Conservation (phyloP, 2,888 invertebrate genomes). For the Carterocephalus palaemon region DNA sequence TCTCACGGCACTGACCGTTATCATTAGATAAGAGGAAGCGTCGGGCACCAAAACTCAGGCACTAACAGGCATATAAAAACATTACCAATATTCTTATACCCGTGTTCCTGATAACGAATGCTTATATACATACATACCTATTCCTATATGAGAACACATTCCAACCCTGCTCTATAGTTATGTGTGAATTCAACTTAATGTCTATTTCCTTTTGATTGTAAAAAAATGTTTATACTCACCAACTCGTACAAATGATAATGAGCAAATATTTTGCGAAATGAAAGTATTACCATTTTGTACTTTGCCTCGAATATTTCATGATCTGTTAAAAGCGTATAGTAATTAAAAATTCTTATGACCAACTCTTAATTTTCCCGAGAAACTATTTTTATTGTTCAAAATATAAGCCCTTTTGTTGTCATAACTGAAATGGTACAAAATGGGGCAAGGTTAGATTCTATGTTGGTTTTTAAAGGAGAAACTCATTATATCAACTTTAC, state of each 20-base stretch:
- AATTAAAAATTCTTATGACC: constrained; percentile 18
- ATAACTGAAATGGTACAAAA: constrained; percentile 38
- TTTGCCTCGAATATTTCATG: constrained; percentile 3
- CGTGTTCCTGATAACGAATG: too few relatives aligned
- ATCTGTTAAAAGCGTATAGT: constrained; percentile 7
- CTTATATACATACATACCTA: too few relatives aligned
- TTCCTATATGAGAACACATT: too few relatives aligned
- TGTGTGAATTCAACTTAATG: too few relatives aligned
- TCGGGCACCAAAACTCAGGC: constrained; percentile 44
- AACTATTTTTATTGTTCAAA: constrained; percentile 18
- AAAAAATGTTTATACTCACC: not conserved
- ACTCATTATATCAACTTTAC: constrained; percentile 50
- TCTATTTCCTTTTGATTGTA: not conserved
- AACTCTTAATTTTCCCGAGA: constrained; percentile 15
- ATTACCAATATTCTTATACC: too few relatives aligned
- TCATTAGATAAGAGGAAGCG: constrained; percentile 53
- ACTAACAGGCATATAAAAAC: constrained; percentile 50
- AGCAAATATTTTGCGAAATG: too few relatives aligned
- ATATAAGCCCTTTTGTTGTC: constrained; percentile 28
- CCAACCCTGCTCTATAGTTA: too few relatives aligned
- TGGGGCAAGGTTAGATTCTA: constrained; percentile 49
- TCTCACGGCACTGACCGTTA: constrained; percentile 54
- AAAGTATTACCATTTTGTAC: too few relatives aligned
- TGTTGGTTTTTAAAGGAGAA: constrained; percentile 46
- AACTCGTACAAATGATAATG: too few relatives aligned